A percentile compares a stretch with the other conserved stretches of the same genome.
Evolutionary conservation across 2,113 vertebrate species (phyloP).

Genomic region (Amblyornis subalaris): DNA sequence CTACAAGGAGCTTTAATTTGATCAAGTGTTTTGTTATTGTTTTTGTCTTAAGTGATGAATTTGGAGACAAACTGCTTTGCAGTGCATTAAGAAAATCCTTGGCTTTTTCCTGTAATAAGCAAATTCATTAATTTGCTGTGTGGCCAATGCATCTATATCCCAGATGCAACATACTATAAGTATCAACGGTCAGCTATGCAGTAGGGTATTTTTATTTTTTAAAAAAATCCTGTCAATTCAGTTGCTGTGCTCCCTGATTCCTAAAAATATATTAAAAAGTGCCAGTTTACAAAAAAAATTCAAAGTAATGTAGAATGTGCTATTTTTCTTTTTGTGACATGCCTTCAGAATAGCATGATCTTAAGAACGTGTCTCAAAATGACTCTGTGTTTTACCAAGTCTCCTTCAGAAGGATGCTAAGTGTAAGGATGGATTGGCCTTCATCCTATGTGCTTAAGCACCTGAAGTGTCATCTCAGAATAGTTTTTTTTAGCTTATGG

Average conservation of each 20-base stretch:
- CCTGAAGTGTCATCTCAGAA: not conserved
- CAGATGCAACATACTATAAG: not conserved
- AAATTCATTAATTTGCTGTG: not conserved
- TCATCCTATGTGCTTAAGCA: not conserved
- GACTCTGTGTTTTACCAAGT: not conserved
- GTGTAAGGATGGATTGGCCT: not conserved
- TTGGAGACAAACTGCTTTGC: not conserved
- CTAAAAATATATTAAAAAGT: not conserved
- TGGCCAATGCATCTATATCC: not conserved
- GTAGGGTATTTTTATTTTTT: not conserved
- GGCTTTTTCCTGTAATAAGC: not conserved
- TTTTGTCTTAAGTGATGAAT: not conserved
- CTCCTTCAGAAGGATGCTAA: not conserved
- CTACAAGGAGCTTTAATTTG: not conserved
- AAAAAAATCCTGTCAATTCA: not conserved
- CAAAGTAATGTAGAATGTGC: not conserved
- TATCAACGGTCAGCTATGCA: not conserved
- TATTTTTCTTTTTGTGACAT: not conserved
- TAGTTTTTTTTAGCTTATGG: not conserved
- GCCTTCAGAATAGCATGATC: not conserved
- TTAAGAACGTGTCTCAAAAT: not conserved
- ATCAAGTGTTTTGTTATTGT: not conserved
- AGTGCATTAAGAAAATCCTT: not conserved
- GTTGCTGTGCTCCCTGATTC: not conserved
- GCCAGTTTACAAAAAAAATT: not conserved